These are phyloP conservation scores for Lepidurus packardi DNA, from an alignment of 1,140 invertebrate species.

Conservation along the genomic window DNA sequence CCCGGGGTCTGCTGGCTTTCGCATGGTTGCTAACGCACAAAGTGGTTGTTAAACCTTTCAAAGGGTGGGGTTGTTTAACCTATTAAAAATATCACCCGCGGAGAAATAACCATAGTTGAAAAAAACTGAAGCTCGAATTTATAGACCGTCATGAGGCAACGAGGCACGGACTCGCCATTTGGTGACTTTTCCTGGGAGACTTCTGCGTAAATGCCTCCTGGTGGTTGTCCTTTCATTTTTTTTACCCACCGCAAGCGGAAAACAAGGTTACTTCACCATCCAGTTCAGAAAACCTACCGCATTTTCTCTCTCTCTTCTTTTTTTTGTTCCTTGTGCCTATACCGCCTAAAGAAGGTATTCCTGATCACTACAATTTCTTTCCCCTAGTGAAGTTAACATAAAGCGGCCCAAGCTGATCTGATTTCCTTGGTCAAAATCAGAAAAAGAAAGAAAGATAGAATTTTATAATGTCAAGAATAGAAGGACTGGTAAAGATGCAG, in stretches of 20 bases:
- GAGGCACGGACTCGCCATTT: conserved; percentile 9
- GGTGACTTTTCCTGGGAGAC: not conserved
- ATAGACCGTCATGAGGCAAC: not conserved
- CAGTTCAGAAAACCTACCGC: not conserved
- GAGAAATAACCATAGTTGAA: not conserved
- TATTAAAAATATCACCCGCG: not conserved
- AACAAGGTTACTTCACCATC: not conserved
- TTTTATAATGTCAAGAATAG: no score
- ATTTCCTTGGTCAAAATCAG: not conserved
- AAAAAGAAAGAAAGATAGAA: no score
- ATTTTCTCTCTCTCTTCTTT: not conserved
- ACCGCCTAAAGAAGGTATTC: not conserved
- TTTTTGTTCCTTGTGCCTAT: not conserved
- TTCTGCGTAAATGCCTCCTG: not conserved
- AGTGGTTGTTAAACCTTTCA: conserved; percentile 19
- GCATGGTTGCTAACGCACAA: conserved; percentile 2
- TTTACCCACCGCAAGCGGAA: not conserved
- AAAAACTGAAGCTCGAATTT: not conserved
- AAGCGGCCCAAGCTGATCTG: not conserved
- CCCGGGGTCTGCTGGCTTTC: conserved; percentile 5
- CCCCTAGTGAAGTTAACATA: no score
- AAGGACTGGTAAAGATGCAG: not conserved
- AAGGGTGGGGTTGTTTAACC: not conserved
- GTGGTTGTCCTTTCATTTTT: not conserved
- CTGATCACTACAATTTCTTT: not conserved